phyloP scores from a whole-genome alignment of 1,140 invertebrate genomes.

The Drosophila repletoides region DNA sequence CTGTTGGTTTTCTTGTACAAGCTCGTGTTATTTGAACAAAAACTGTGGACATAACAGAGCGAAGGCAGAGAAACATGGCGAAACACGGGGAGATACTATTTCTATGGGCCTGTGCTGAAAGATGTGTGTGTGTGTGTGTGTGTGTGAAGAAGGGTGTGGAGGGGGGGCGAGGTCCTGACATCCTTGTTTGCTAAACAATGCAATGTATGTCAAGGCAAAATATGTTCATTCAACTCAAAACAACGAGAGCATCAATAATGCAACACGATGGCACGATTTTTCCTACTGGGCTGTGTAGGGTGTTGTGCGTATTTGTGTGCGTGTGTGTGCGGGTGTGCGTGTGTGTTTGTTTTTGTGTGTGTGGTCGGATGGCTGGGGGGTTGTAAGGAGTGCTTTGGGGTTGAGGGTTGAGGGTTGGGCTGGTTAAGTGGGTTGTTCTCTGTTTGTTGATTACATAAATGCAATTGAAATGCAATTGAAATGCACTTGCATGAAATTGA shows the following conservation, averaged over 20 bases:
- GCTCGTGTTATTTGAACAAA: conserved; percentile 75
- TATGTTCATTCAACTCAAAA: conserved; percentile 78
- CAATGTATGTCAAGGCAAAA: conserved; percentile 78
- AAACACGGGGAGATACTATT: conserved; percentile 7
- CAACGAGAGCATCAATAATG: conserved; percentile 71
- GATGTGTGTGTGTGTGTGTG: neutral
- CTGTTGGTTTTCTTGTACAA: conserved; percentile 73
- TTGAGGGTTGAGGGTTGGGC: neutral
- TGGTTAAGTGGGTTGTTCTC: conserved; percentile 3
- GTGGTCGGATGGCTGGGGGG: no score
- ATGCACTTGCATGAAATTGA: conserved; percentile 47
- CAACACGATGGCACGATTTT: conserved; percentile 41
- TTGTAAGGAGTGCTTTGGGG: neutral
- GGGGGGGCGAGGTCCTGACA: conserved; percentile 53
- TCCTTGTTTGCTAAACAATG: conserved; percentile 77
- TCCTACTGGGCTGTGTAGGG: no score
- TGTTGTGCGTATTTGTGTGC: conserved; percentile 18
- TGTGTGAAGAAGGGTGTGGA: neutral
- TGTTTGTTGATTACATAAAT: conserved; percentile 73
- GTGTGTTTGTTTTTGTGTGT: neutral
- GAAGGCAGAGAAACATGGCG: neutral
- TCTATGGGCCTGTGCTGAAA: conserved; percentile 53
- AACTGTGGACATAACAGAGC: conserved; percentile 42
- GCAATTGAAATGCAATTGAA: conserved; percentile 74
- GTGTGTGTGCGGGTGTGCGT: neutral